Base-by-base conservation (phyloP, 2,888 invertebrate species). In the Artemia sinica region DNA sequence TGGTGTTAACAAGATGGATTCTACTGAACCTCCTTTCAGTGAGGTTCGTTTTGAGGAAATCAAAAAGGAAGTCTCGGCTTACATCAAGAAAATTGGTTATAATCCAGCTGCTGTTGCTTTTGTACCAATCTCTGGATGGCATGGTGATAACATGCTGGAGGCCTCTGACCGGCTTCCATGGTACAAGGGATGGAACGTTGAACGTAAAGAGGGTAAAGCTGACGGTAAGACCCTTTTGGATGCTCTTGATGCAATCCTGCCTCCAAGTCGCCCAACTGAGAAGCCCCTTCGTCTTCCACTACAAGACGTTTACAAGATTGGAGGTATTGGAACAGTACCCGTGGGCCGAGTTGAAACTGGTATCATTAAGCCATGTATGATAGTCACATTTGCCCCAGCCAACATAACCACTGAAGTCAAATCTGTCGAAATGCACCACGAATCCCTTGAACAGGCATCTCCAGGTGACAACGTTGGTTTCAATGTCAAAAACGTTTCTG, bases 351-450 rank as follows among this genome's bases (percentile, higher is more conserved):
- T 98, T 69, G 98, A 98, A 82, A 98, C 98, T 80, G 98, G 98
- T 81, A 81, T 95, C 72, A 81, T 95, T 77, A 95, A 96, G 80
- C 95, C 95, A 68, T 94, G 95, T 80, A 88, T 86, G 84, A 87
- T 98, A 73, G 96, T 98, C 71, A 94, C 93, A 14, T 98, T 98
- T 76, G 97, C 97, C 69, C 98, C 98, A 50, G 89, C 88, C 74
- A 90, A 89, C 82, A 83, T 98, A 77, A 93, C 92, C 79, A 97
- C 96, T 87, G 96, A 97, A 86, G 95, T 99, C 50, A 98, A 98
- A 82, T 98, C 97, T 72, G 97, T 99, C 74, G 98, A 99, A 84
- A 98, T 98, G 98, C 98, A 98, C 83, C 98, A 98, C 86, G 97
- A 97, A 82, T 90, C 96, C 75, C 85, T 98, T 75, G 81, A 84